Conservation (phyloP, 1,140 invertebrate genomes). For the Drosophila nannoptera region DNA sequence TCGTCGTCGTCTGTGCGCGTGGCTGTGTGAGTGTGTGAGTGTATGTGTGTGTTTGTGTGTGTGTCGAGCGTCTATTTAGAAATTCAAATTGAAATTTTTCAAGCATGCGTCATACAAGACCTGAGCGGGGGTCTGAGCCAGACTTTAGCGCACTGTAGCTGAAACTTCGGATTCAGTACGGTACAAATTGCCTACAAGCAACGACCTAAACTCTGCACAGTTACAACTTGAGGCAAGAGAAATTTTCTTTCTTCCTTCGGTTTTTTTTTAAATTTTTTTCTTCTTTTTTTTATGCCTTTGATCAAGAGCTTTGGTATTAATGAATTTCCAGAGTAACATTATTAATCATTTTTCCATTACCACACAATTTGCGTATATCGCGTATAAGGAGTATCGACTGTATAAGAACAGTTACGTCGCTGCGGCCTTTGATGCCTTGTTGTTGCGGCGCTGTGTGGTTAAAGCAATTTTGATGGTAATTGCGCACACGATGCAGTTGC, state of each 20-base stretch:
- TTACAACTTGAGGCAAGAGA: not conserved
- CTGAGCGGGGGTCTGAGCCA: constrained; percentile 54
- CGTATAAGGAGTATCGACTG: constrained; percentile 3
- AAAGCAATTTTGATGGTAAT: constrained; percentile 33
- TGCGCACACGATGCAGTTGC: constrained; percentile 34
- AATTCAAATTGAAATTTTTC: constrained; percentile 74
- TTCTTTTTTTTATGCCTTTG: not conserved
- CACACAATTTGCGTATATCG: not conserved
- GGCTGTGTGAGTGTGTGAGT: constrained; percentile 11
- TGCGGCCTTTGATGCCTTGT: constrained; percentile 18
- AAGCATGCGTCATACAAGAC: constrained; percentile 63
- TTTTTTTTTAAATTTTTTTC: not conserved
- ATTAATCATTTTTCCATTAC: not conserved
- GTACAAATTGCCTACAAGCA: constrained; percentile 5
- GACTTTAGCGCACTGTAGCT: constrained; percentile 8
- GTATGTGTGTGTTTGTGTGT: constrained; percentile 43
- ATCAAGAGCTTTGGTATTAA: not conserved
- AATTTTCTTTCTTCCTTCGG: not conserved
- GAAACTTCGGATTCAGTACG: constrained; percentile 10
- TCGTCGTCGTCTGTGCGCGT: constrained; percentile 10
- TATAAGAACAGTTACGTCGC: constrained; percentile 35
- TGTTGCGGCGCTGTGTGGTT: constrained; percentile 21
- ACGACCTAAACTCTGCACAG: not conserved
- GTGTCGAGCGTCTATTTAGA: constrained; percentile 71
- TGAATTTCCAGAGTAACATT: not conserved